Base-by-base conservation (phyloP, 2,797 vertebrate genomes). In the Cheirogaleus major region DNA sequence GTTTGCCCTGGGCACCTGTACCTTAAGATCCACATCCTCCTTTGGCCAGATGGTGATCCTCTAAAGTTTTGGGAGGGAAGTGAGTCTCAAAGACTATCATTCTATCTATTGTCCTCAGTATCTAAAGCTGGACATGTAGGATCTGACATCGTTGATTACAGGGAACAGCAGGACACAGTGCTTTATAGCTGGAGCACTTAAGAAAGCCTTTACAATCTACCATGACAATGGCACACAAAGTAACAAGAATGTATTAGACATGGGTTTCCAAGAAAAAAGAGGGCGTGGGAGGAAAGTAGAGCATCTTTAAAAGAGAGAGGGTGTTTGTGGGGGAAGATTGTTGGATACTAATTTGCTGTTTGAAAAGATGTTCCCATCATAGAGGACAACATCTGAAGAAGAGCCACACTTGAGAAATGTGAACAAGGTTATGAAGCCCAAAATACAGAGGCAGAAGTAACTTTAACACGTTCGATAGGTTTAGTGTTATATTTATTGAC, bases 401-500 rank as follows among this genome's bases (percentile, higher is more conserved):
- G 61, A 50, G 63, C 30, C 89, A 91, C 45, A 76, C 25, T 89
- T 91, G 65, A 93, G 83, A 97, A 96, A 90, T 90, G 6, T 67
- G 52, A 86, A 9, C 6, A 4, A 92, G 88, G 94, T 72, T 52
- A 89, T 82, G 55, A 95, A 93, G 27, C 41, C 43, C 59, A 67
- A 94, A 93, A 80, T 72, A 93, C 35, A 87, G 59, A 93, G 43
- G n/a, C 15, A 86, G 30, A 95, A 95, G 84, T 52, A 84, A 93
- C 0, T 67, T 59, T 57, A 72, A 83, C 25, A 72, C 4, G 2
- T 55, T 93, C 57, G 85, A 4, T 61, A 90, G 79, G n/a, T 45
- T 95, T 89, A 95, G 59, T 84, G 57, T 79, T 89, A 48, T 86
- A 80, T 86, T 94, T 95, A 94, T 94, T 93, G 86, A 96, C 93